Evolutionary conservation across 1,140 invertebrate species (phyloP).

Genomic region (Caenorhabditis latens): DNA sequence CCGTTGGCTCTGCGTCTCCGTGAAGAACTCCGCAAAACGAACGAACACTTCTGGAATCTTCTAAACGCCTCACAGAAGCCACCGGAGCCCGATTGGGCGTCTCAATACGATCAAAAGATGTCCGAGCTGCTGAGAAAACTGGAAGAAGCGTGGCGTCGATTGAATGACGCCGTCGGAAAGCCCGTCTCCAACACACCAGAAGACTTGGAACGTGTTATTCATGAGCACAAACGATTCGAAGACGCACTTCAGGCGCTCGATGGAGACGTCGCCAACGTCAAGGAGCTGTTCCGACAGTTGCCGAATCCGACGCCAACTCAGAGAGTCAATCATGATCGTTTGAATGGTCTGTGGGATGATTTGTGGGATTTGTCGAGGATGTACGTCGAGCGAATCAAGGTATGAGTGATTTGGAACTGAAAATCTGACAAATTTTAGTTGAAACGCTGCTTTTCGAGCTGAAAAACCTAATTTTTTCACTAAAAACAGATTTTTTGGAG

Average conservation of each 20-base stretch:
- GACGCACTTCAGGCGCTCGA: slow-evolving; percentile 81
- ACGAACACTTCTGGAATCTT: slow-evolving; percentile 93
- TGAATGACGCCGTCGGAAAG: slow-evolving; percentile 86
- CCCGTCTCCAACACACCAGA: slow-evolving; percentile 88
- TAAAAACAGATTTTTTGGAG: no score
- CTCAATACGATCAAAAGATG: slow-evolving; percentile 88
- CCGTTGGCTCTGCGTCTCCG: slow-evolving; percentile 88
- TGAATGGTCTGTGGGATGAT: slow-evolving; percentile 91
- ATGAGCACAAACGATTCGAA: slow-evolving; percentile 86
- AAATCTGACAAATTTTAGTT: no score
- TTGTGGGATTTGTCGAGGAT: slow-evolving; percentile 87
- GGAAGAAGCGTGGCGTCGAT: slow-evolving; percentile 87
- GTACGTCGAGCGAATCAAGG: slow-evolving; percentile 89
- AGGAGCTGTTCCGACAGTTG: slow-evolving; percentile 78
- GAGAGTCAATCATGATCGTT: slow-evolving; percentile 87
- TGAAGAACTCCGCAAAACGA: slow-evolving; percentile 94
- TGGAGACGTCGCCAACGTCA: slow-evolving; percentile 83
- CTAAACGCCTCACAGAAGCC: slow-evolving; percentile 81
- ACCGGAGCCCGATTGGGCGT: slow-evolving; percentile 87
- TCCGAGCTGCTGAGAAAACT: slow-evolving; percentile 86
- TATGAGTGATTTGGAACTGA: neutral
- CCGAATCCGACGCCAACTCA: slow-evolving; percentile 87
- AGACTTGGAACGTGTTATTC: slow-evolving; percentile 86
- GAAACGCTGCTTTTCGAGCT: no score
- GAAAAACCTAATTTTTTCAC: no score